Conservation (phyloP, 2,888 invertebrate species). For the Volucella inflata region DNA sequence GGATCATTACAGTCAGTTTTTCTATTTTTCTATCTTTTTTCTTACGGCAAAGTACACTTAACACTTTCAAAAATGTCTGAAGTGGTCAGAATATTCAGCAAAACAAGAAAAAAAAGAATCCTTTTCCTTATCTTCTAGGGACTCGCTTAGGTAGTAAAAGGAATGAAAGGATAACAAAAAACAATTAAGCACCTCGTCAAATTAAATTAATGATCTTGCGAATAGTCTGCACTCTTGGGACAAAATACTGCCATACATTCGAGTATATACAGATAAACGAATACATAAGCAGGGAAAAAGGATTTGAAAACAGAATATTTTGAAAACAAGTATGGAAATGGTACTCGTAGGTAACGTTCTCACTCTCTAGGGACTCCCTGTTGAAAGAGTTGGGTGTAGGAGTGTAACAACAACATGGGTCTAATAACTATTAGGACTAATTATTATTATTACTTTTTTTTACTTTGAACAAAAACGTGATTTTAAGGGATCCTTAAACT, state of each 20-base stretch:
- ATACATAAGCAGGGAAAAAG: not conserved
- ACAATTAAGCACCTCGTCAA: conserved; percentile 61
- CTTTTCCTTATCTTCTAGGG: conserved; percentile 26
- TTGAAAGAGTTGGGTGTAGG: conserved; percentile 59
- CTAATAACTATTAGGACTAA: conserved; percentile 59
- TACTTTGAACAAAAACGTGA: conserved; percentile 57
- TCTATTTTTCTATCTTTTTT: not conserved
- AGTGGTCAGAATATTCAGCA: conserved; percentile 38
- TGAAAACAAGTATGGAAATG: conserved; percentile 17
- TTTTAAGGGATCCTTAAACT: conserved; percentile 26
- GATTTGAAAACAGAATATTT: conserved; percentile 8
- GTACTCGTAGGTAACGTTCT: conserved; percentile 48
- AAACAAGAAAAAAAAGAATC: conserved; percentile 18
- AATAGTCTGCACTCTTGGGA: conserved; percentile 41
- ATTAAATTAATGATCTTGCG: conserved; percentile 63
- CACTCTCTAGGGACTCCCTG: conserved; percentile 17
- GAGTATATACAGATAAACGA: not conserved
- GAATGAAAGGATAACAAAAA: conserved; percentile 59
- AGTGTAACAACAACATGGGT: conserved; percentile 51
- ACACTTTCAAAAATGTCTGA: conserved; percentile 32
- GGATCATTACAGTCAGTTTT: conserved; percentile 45
- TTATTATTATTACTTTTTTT: conserved; percentile 46
- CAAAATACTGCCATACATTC: conserved; percentile 13
- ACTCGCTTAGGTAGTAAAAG: conserved; percentile 50
- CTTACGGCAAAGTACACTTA: conserved; percentile 19